Conservation (phyloP, 2,113 vertebrate species). For the Catagonus wagneri region DNA sequence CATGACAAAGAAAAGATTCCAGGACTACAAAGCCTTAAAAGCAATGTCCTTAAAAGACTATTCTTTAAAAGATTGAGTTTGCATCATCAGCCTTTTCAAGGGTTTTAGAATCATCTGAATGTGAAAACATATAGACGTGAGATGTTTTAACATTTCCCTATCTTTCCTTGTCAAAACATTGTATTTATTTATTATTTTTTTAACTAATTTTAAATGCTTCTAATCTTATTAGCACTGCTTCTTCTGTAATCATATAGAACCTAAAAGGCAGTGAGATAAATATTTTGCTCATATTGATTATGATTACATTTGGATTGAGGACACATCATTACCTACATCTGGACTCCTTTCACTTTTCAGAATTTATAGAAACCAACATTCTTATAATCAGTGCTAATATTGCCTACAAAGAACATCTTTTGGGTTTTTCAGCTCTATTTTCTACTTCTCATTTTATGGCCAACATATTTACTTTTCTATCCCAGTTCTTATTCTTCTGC, state of each 20-base stretch:
- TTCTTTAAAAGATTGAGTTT: background rate
- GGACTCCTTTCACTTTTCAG: background rate
- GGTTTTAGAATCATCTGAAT: background rate
- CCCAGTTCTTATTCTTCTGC: background rate
- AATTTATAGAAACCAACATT: background rate
- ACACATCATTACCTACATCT: background rate
- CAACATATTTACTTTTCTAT: background rate
- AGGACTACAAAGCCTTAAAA: background rate
- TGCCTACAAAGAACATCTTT: background rate
- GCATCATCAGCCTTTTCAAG: background rate
- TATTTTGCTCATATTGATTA: background rate
- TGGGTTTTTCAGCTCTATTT: background rate
- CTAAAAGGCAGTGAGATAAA: background rate
- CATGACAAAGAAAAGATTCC: background rate
- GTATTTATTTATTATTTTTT: background rate
- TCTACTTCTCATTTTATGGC: background rate
- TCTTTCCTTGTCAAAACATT: background rate
- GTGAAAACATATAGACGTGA: background rate
- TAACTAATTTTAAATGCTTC: background rate
- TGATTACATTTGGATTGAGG: background rate
- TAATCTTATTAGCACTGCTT: background rate
- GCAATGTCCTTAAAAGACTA: background rate
- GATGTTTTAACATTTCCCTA: background rate
- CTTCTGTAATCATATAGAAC: background rate
- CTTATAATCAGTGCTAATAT: background rate